Evolutionary conservation across 2,113 vertebrate species (phyloP), one percentile per base, ranked within the genome.

Genomic region (Sarotherodon lohbergeri): DNA sequence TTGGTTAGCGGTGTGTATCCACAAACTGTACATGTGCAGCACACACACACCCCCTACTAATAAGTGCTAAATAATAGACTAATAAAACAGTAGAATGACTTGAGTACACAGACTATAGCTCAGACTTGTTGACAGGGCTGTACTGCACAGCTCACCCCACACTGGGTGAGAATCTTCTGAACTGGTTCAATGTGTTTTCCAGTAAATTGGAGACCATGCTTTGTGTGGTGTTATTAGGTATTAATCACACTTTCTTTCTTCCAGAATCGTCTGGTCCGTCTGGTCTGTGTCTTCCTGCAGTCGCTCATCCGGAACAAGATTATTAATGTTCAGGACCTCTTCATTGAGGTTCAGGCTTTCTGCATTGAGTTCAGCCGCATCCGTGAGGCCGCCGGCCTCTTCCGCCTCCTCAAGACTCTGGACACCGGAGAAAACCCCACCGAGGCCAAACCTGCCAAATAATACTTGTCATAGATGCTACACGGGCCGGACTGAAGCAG

Each of bases 281-380:
- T 99, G 56, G 99, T 99, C 32, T 99, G 99, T 56, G 99, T 99
- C 50, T 99, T 99, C 89, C 98, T 99, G 27, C 99, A 99, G 92
- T 99, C 99, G 6, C 95, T 99, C 93, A 99, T 99, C 93, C 95
- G 98, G 34, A 99, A 99, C 95, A 99, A 99, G 94, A 99, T 99
- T 91, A 99, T 99, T 84, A 99, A 99, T 11, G 99, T 99, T 9
- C 98, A 99, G 97, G 99, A 99, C 96, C 97, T 99, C 68, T 99
- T 99, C 93, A 99, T 99, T 93, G 98, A 99, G 94, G 98, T 99
- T 3, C 99, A 99, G 95, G 98, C 99, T 2, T 99, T 99, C 94
- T 99, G 99, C 80, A 99, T 99, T 2, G 99, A 99, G 92, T 99
- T 99, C 96, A 99, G 98, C 89, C 97, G 99, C 84, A 99, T 99